Percentiles rank a stretch among this genome's conserved stretches.
These are phyloP conservation scores for Cabera pusaria DNA, from an alignment of 2,888 invertebrate species.

Conservation along the genomic window DNA sequence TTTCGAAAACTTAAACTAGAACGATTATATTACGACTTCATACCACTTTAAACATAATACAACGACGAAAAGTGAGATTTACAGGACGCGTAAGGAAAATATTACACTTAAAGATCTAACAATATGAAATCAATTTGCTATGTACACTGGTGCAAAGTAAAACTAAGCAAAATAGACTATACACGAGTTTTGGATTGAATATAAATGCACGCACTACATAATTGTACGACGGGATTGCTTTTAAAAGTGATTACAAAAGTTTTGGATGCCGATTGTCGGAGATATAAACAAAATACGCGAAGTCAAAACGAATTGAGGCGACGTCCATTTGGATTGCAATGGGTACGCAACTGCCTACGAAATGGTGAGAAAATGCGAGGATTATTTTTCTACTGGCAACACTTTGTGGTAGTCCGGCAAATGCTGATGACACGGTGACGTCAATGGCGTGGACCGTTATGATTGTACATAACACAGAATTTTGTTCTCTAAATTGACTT, in stretches of 20 bases:
- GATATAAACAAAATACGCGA: conserved; percentile 80
- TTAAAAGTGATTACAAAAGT: conserved; percentile 78
- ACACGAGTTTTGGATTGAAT: conserved; percentile 57
- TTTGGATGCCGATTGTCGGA: conserved; percentile 73
- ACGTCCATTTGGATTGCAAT: conserved; percentile 78
- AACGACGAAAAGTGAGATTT: conserved; percentile 37
- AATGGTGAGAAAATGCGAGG: conserved; percentile 67
- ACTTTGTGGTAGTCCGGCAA: conserved; percentile 37
- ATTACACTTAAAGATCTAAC: conserved; percentile 27
- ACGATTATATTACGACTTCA: conserved; percentile 47
- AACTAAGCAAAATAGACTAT: conserved; percentile 54
- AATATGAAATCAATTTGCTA: conserved; percentile 36
- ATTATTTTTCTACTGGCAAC: conserved; percentile 70
- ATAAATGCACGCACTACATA: conserved; percentile 70
- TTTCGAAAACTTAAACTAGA: conserved; percentile 50
- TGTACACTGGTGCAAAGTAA: conserved; percentile 43
- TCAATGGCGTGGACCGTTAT: conserved; percentile 34
- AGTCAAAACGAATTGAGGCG: conserved; percentile 57
- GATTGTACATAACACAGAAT: too few species aligned
- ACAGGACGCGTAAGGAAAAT: conserved; percentile 35
- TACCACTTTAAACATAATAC: conserved; percentile 38
- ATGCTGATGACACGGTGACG: conserved; percentile 30
- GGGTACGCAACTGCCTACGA: conserved; percentile 75
- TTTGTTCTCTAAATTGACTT: too few species aligned
- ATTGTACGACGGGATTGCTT: conserved; percentile 57